Evolutionary conservation across 35 echinoderm and acorn worm genomes (phyloP).

Genomic region (Anneissia japonica): DNA sequence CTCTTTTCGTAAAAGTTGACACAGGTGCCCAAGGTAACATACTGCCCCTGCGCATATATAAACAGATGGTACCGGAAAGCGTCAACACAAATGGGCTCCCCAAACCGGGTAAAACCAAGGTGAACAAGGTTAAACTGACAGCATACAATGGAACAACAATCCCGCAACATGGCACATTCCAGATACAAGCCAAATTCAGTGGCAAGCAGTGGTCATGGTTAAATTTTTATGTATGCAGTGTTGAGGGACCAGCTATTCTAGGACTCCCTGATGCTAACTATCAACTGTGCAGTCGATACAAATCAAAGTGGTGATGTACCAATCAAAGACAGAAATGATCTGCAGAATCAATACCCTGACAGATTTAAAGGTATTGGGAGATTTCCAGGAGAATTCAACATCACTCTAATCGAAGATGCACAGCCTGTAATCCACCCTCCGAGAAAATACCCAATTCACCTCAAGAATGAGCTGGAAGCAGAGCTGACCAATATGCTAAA

Average conservation of each 20-base stretch:
- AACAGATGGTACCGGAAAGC: no score
- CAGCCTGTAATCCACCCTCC: background rate
- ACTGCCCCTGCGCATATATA: no score
- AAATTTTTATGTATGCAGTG: slow-evolving; percentile 36
- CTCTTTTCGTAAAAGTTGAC: no score
- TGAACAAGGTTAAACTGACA: background rate
- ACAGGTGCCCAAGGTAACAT: no score
- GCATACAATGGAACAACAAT: slow-evolving; percentile 8
- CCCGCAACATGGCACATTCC: background rate
- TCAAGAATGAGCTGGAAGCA: background rate
- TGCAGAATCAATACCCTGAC: no score
- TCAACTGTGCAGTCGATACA: slow-evolving; percentile 17
- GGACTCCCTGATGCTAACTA: slow-evolving; percentile 13
- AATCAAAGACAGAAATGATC: no score
- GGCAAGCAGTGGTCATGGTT: background rate
- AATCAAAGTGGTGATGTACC: background rate
- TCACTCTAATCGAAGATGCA: background rate
- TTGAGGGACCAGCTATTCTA: slow-evolving; percentile 21
- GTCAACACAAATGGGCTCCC: background rate
- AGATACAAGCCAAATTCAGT: background rate
- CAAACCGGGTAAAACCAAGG: background rate
- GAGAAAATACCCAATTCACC: background rate
- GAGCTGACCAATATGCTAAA: background rate
- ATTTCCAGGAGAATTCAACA: background rate
- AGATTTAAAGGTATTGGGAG: background rate